phyloP scores from a whole-genome alignment of 2,113 vertebrate species.

The Gallinago paraguaiae region DNA sequence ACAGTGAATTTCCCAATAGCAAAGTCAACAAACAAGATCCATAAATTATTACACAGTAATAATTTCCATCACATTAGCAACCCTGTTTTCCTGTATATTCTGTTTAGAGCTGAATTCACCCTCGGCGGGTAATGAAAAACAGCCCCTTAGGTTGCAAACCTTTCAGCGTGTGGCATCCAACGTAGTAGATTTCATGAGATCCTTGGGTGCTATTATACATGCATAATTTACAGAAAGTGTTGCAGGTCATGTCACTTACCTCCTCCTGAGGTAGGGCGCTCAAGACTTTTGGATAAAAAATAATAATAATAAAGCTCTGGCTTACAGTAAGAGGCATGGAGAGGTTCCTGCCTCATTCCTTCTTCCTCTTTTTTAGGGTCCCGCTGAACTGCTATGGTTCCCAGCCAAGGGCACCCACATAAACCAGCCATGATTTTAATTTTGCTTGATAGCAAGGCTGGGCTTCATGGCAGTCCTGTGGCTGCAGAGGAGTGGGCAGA shows the following conservation, averaged over 20 bases:
- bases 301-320: background rate
- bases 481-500: background rate
- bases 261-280: background rate
- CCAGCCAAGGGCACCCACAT: background rate
- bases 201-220: background rate
- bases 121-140: background rate
- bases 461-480: background rate
- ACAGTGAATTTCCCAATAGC: conserved; percentile 7
- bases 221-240: background rate
- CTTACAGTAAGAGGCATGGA: background rate
- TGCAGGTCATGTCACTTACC: background rate
- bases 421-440: background rate
- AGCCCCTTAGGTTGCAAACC: background rate
- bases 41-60: conserved; percentile 23
- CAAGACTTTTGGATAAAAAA: background rate
- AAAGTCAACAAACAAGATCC: conserved; percentile 16
- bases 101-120: conserved; percentile 7
- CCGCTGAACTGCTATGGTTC: background rate
- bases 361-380: background rate
- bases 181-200: background rate
- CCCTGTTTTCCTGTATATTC: background rate
- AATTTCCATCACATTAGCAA: conserved; percentile 26
- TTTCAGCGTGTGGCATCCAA: background rate
- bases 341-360: background rate
- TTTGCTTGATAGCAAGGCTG: background rate